A percentile compares a stretch with the other conserved stretches of the same genome.
Evolutionary conservation across 2,888 invertebrate species (phyloP).

Genomic region (Cephus runcator): DNA sequence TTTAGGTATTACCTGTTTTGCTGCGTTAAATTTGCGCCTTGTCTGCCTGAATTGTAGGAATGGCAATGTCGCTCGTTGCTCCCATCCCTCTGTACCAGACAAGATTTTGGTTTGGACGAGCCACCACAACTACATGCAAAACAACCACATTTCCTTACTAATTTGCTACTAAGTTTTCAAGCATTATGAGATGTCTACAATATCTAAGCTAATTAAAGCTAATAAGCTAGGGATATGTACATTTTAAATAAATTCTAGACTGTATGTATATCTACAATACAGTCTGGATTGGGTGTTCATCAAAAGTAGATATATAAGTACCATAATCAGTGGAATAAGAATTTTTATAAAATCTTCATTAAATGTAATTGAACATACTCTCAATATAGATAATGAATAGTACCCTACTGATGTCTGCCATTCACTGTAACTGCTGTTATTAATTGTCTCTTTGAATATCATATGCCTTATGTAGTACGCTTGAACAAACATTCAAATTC

Average conservation of each 20-base stretch:
- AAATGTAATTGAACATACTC: neutral
- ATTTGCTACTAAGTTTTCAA: slow-evolving; percentile 43
- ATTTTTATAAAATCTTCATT: neutral
- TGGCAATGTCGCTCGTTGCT: slow-evolving; percentile 68
- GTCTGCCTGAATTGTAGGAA: slow-evolving; percentile 68
- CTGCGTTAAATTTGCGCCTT: slow-evolving; percentile 58
- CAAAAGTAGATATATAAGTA: neutral
- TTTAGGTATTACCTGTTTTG: slow-evolving; percentile 59
- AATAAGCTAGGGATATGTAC: neutral
- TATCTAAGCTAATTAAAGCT: neutral
- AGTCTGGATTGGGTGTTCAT: neutral
- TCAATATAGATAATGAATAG: neutral
- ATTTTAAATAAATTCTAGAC: neutral
- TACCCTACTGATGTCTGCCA: neutral
- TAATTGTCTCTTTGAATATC: too few relatives aligned
- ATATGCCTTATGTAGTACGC: neutral
- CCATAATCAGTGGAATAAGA: neutral
- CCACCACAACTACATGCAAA: slow-evolving; percentile 71
- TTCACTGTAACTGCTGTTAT: too few relatives aligned
- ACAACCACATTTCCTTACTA: slow-evolving; percentile 62
- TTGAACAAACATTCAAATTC: neutral
- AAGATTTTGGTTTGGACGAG: slow-evolving; percentile 74
- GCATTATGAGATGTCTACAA: slow-evolving; percentile 35
- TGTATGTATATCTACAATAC: neutral
- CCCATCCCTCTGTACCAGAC: slow-evolving; percentile 71